Evolutionary conservation across 2,797 vertebrate species (phyloP), one percentile per base, ranked within the genome.

Genomic region (Gambelia wislizenii): DNA sequence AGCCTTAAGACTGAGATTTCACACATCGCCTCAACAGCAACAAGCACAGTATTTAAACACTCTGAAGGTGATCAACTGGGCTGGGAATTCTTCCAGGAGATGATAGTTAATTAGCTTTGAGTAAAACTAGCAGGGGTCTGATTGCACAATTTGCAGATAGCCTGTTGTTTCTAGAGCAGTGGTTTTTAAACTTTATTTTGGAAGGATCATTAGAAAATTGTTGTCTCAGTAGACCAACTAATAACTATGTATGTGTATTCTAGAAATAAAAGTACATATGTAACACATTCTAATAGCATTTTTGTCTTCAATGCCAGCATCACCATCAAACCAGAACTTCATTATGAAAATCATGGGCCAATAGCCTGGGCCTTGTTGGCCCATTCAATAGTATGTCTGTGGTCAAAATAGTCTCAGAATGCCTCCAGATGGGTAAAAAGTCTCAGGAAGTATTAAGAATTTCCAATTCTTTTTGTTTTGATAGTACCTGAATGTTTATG

Each of bases 91-190:
- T 92, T 94, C 87, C 91, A 93, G 92, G 91, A 96, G 90, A 95
- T 90, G 87, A 94, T 89, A 95, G 90, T 92, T 96, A 95, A 96
- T 96, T 93, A 96, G 93, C 88, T 91, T 87, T 89, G 88, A 87
- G 93, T 92, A 94, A 95, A 94, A 89, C 93, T 94, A 95, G 93
- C 92, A 93, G 76, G 91, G 87, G 92, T 87, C 90, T 95, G 90
- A 95, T 94, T 90, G 91, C 86, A 75, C 83, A 72, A 90, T 85
- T 84, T 27, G 84, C 87, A 89, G 94, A 94, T 91, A 95, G 86
- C 44, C 93, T 94, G 75, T 94, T 95, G 92, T 74, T 94, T 91
- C 56, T 83, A 91, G 91, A 93, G 82, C 84, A 88, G 20, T 52
- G 77, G 74, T 54, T 91, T 88, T 86, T 88, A 92, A 77, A 33